Base-by-base conservation (phyloP, 2,113 vertebrate species). In the Copsychus sechellarum region DNA sequence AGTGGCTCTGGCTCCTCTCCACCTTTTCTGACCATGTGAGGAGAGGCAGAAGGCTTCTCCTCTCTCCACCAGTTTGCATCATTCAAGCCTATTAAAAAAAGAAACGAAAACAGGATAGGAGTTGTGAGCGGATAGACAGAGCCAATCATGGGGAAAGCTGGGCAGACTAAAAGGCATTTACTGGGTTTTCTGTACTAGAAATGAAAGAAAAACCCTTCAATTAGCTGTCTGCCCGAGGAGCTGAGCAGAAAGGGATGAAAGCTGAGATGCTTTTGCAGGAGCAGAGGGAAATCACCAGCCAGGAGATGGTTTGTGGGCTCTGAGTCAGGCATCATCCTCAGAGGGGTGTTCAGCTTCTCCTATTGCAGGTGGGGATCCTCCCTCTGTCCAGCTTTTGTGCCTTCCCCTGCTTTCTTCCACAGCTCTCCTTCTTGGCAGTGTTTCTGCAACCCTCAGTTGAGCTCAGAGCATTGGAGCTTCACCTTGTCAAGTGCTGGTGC, bases 11-110 rank as follows among this genome's bases (percentile, higher is more conserved):
- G 96, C 94, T 96, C 81, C 0, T 3, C 83, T 97, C 95, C 95
- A 96, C 91, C 95, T 96, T 96, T 65, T 61, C 78, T 17, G 74
- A 95, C 95, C 94, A 64, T 92, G 90, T 92, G 96, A 93, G 86
- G 85, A 83, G 79, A 93, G 69, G 95, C 92, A 94, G 95, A 93
- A 96, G 88, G 83, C 61, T 89, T 83, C 81, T 93, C n/a, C 47
- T 86, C 80, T 54, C 72, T 79, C 88, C 84, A 91, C 84, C 83
- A 73, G 65, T 88, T 85, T 51, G 5, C 80, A 90, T 96, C 86
- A 56, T 86, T 95, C 90, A 86, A 67, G 66, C 48, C 76, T 91
- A 90, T 58, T n/a, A 14, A 58, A 40, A 47, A 54, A 40, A 53
- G 18, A 23, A n/a, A 57, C 3, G 33, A 31, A 19, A 80, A 15